These are phyloP conservation scores for Drosophila helvetica DNA, from an alignment of 2,888 invertebrate species.

Conservation along the genomic window DNA sequence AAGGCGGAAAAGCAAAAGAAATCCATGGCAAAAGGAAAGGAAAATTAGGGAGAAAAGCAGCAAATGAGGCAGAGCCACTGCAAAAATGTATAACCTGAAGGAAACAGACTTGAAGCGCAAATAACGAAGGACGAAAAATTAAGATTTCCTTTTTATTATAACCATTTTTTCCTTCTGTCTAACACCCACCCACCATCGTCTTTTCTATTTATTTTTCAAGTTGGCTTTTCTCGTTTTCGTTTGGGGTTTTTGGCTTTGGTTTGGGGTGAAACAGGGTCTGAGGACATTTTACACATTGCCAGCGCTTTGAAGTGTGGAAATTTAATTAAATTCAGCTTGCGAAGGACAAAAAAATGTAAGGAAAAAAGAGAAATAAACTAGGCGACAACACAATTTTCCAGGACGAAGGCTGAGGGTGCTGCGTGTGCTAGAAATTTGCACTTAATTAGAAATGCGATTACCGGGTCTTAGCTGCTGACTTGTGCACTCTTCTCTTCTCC, in stretches of 20 bases:
- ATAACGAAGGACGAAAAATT: constrained; percentile 65
- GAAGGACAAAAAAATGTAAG: constrained; percentile 43
- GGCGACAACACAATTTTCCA: constrained; percentile 72
- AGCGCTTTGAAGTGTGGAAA: constrained; percentile 76
- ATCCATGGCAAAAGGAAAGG: constrained; percentile 21
- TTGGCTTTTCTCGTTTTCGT: constrained; percentile 52
- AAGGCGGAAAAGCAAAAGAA: constrained; percentile 9
- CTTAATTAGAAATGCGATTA: constrained; percentile 78
- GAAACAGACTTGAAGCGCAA: constrained; percentile 67
- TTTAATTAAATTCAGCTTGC: constrained; percentile 77
- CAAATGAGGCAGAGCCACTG: constrained; percentile 37
- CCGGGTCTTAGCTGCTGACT: constrained; percentile 63
- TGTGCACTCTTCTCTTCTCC: constrained; percentile 34
- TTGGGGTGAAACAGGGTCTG: constrained; percentile 32
- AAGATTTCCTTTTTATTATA: constrained; percentile 71
- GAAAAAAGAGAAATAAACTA: constrained; percentile 62
- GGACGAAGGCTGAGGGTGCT: constrained; percentile 14
- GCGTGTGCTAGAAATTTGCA: constrained; percentile 61
- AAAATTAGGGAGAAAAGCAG: constrained; percentile 11
- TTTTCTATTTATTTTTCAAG: constrained; percentile 36
- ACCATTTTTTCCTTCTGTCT: constrained; percentile 44
- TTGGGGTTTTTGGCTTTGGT: constrained; percentile 28
- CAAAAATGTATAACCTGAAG: constrained; percentile 74
- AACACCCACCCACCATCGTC: background rate
- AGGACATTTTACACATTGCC: constrained; percentile 72